phyloP scores from a whole-genome alignment of 2,113 vertebrate species.

The Gymnarchus niloticus region DNA sequence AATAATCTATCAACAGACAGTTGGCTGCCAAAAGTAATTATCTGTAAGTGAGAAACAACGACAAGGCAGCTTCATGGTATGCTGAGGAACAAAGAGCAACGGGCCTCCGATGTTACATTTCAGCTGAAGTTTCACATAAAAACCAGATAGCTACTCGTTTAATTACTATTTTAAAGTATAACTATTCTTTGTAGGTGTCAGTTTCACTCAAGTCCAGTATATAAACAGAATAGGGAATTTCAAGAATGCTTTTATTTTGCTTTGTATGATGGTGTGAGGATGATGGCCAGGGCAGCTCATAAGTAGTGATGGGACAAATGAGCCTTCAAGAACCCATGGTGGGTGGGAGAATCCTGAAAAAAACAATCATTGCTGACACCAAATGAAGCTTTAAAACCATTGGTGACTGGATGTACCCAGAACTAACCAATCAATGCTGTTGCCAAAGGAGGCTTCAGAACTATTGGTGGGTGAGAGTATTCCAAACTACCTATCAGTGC shows the following conservation, averaged over 20 bases:
- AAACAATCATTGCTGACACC: no score
- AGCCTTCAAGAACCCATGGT: no score
- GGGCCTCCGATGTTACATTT: not conserved
- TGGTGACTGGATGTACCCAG: no score
- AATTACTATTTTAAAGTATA: not conserved
- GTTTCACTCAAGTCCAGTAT: not conserved
- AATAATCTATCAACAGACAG: constrained; percentile 30
- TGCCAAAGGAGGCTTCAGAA: no score
- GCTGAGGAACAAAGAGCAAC: not conserved
- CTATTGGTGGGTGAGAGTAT: no score
- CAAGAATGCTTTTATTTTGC: not conserved
- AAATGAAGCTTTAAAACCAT: no score
- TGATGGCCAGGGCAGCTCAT: constrained; percentile 37
- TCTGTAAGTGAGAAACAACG: constrained; percentile 35
- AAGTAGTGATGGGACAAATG: no score
- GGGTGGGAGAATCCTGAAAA: no score
- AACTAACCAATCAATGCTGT: no score
- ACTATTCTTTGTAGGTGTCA: constrained; percentile 9
- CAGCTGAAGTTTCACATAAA: not conserved
- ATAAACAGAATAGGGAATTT: not conserved
- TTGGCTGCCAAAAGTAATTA: constrained; percentile 38
- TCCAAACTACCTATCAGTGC: no score
- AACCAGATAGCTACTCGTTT: not conserved
- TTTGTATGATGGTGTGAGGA: constrained; percentile 23
- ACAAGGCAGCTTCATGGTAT: not conserved